phyloP scores from a whole-genome alignment of 2,888 invertebrate genomes.

The Nomada ferruginata region DNA sequence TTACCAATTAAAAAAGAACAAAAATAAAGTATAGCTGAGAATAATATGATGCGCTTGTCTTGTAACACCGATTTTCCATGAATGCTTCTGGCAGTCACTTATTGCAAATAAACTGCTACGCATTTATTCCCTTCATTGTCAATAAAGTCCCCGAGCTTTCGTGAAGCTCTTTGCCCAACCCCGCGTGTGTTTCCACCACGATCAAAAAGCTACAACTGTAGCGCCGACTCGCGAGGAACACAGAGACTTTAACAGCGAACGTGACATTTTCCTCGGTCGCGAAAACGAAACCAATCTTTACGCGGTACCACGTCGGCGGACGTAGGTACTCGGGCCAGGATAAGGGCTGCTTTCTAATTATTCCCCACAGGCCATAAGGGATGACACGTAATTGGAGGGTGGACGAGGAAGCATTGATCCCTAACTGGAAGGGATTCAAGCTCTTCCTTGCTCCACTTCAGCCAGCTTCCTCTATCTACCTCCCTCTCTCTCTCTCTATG shows the following conservation, averaged over 20 bases:
- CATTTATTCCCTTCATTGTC: too few species aligned
- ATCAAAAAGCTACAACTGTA: background rate
- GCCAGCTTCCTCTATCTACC: slow-evolving; percentile 21
- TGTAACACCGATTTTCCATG: too few species aligned
- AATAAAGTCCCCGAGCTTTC: background rate
- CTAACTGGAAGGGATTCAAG: slow-evolving; percentile 75
- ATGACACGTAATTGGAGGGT: slow-evolving; percentile 81
- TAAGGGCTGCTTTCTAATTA: slow-evolving; percentile 81
- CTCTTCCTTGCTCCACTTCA: slow-evolving; percentile 50
- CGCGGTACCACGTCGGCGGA: slow-evolving; percentile 41
- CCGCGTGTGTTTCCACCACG: background rate
- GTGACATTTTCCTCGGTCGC: slow-evolving; percentile 36
- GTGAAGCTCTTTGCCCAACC: background rate
- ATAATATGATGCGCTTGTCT: too few species aligned
- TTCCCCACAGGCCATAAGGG: slow-evolving; percentile 80
- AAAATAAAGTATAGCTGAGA: too few species aligned
- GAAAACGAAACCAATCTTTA: slow-evolving; percentile 55
- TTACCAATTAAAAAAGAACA: too few species aligned
- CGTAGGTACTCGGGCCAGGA: slow-evolving; percentile 48
- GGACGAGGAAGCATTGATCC: slow-evolving; percentile 80
- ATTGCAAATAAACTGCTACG: too few species aligned
- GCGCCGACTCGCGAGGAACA: background rate
- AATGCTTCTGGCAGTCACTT: too few species aligned
- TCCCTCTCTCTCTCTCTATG: slow-evolving; percentile 33
- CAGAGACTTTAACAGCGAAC: slow-evolving; percentile 49